phyloP scores from a whole-genome alignment of 2,888 invertebrate genomes.

The Orthosia cruda region DNA sequence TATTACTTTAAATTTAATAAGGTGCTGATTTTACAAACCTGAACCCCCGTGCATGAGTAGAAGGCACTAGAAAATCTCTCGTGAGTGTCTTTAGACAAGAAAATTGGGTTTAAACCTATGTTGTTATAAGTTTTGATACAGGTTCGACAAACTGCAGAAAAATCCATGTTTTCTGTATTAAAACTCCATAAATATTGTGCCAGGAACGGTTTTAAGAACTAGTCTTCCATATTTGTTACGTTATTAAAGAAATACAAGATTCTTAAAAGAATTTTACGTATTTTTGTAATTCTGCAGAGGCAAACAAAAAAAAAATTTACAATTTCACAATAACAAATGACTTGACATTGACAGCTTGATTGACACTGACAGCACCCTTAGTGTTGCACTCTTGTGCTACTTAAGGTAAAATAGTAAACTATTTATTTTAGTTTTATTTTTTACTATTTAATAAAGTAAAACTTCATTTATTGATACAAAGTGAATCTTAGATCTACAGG shows the following conservation, averaged over 20 bases:
- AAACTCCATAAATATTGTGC: neutral
- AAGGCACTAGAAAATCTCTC: slow-evolving; percentile 31
- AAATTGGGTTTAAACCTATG: slow-evolving; percentile 43
- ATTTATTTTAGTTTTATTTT: too few relatives aligned
- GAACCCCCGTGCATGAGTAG: slow-evolving; percentile 37
- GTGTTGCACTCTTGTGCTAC: neutral
- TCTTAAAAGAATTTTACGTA: neutral
- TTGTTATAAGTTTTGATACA: slow-evolving; percentile 16
- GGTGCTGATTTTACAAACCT: slow-evolving; percentile 27
- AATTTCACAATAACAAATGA: neutral
- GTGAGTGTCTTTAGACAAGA: slow-evolving; percentile 17
- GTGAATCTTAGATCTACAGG: too few relatives aligned
- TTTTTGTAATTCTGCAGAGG: neutral
- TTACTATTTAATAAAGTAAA: too few relatives aligned
- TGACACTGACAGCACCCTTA: neutral
- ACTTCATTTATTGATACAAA: too few relatives aligned
- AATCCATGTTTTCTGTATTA: slow-evolving; percentile 52
- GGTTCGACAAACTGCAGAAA: slow-evolving; percentile 47
- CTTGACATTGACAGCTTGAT: neutral
- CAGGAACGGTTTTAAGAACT: fast-evolving
- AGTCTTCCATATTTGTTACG: neutral
- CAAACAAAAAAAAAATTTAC: neutral
- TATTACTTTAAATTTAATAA: neutral
- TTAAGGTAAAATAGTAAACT: neutral
- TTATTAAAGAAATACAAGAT: neutral